These are phyloP conservation scores for Nothoprocta pentlandii DNA, from an alignment of 2,113 vertebrate species.

Conservation along the genomic window DNA sequence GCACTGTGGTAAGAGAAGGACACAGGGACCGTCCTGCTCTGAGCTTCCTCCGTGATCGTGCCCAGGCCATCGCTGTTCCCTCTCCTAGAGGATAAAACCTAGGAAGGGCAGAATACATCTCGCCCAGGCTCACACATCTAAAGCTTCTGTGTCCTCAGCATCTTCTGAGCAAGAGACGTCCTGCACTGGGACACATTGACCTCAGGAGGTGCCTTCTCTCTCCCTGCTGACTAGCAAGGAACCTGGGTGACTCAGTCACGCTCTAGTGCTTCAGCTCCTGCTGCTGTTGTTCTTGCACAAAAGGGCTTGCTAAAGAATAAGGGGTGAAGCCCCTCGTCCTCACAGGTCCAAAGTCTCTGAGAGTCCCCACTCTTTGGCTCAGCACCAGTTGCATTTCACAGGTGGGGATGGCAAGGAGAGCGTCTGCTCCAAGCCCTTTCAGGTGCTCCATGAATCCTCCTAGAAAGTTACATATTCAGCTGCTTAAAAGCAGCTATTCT, in stretches of 20 bases:
- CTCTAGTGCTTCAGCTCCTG: neutral
- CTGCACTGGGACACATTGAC: neutral
- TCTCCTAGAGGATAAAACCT: neutral
- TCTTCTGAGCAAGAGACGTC: neutral
- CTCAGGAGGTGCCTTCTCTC: neutral
- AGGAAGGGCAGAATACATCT: neutral
- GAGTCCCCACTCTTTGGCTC: neutral
- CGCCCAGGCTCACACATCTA: neutral
- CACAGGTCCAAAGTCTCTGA: neutral
- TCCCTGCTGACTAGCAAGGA: neutral
- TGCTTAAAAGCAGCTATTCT: neutral
- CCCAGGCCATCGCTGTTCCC: neutral
- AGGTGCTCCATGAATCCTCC: neutral
- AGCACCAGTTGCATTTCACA: neutral
- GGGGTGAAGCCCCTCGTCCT: fast-evolving
- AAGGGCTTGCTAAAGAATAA: neutral
- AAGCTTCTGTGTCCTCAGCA: neutral
- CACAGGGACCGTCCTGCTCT: neutral
- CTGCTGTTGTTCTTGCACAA: neutral
- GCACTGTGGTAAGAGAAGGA: neutral
- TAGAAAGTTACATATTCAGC: neutral
- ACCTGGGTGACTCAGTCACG: neutral
- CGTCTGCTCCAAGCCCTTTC: neutral
- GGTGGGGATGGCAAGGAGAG: neutral
- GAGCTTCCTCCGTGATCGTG: neutral